Conservation (phyloP, 2,113 vertebrate genomes). For the Cettia cetti region DNA sequence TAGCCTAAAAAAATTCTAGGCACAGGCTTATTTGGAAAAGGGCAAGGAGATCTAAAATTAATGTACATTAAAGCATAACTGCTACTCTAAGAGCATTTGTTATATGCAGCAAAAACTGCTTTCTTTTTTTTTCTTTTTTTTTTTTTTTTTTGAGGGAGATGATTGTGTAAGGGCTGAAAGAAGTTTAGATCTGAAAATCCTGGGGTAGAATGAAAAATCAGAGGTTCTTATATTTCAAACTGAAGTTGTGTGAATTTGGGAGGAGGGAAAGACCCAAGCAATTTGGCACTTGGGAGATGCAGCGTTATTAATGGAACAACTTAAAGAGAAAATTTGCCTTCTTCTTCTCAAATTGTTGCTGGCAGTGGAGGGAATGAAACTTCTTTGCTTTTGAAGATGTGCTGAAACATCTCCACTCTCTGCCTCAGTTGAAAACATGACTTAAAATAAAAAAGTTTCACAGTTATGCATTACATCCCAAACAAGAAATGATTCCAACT, state of each 20-base stretch:
- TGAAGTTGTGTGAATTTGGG: background rate
- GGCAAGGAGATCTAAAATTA: conserved; percentile 47
- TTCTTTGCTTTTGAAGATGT: background rate
- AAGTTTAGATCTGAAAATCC: conserved; percentile 13
- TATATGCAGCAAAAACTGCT: conserved; percentile 21
- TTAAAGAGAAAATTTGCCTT: background rate
- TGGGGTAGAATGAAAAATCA: background rate
- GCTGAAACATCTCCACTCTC: background rate
- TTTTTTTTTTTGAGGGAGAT: background rate
- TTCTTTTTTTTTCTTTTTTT: background rate
- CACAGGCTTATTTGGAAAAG: conserved; percentile 23
- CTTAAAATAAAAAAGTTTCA: background rate
- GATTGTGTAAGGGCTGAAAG: background rate
- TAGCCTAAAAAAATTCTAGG: background rate
- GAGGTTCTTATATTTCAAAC: background rate
- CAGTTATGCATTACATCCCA: fast-evolving
- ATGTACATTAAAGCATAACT: conserved; percentile 47
- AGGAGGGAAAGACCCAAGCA: background rate
- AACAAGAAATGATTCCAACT: background rate
- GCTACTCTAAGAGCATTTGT: conserved; percentile 17
- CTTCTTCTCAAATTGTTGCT: background rate
- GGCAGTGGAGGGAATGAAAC: background rate
- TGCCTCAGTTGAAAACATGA: background rate
- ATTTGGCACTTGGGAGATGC: background rate
- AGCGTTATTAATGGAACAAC: background rate